These are phyloP conservation scores for Plebejus melissa DNA, from an alignment of 2,888 invertebrate species.

Conservation along the genomic window DNA sequence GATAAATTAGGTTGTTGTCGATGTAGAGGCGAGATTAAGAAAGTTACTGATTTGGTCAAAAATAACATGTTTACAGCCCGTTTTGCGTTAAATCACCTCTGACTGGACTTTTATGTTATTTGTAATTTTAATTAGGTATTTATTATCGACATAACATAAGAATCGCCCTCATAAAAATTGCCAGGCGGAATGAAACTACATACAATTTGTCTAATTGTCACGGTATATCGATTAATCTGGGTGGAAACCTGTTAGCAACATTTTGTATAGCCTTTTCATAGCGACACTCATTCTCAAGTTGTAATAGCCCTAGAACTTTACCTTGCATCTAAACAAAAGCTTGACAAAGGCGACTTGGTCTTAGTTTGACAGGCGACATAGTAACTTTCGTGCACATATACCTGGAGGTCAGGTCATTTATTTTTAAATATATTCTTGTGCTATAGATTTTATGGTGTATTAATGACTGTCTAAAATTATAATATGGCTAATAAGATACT, in stretches of 20 bases:
- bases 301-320: slow-evolving; percentile 15
- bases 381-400: neutral
- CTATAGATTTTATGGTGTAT: neutral
- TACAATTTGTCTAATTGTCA: no score
- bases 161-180: no score
- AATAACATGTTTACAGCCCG: no score
- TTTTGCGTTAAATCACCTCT: no score
- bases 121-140: no score
- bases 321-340: slow-evolving; percentile 12
- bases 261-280: neutral
- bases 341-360: slow-evolving; percentile 12
- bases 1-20: no score
- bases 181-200: no score
- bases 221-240: neutral
- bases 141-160: no score
- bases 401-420: slow-evolving; percentile 8
- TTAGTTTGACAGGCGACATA: slow-evolving; percentile 13
- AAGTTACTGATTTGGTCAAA: no score
- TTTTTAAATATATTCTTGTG: neutral
- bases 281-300: neutral
- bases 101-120: no score
- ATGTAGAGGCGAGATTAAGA: no score
- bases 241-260: neutral
- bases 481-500: neutral
- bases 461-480: neutral